phyloP scores from a whole-genome alignment of 1,140 invertebrate genomes.

The Drosophila azteca region DNA sequence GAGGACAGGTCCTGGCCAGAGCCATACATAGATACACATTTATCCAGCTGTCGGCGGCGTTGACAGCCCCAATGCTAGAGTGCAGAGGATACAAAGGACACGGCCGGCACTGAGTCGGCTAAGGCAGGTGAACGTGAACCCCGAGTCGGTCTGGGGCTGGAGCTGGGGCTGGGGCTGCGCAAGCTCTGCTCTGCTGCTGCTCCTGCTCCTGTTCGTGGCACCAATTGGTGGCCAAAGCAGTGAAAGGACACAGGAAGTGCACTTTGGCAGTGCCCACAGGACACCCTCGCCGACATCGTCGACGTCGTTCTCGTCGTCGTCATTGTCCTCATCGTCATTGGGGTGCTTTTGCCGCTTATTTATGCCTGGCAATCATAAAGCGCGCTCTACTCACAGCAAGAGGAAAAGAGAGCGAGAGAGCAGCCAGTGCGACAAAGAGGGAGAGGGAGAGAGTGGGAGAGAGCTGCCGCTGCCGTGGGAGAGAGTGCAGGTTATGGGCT shows the following conservation, averaged over 20 bases:
- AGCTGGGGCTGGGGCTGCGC: conserved; percentile 14
- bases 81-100: conserved; percentile 39
- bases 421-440: neutral
- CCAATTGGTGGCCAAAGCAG: conserved; percentile 63
- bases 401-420: conserved; percentile 8
- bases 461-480: neutral
- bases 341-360: conserved; percentile 78
- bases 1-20: conserved; percentile 14
- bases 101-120: conserved; percentile 29
- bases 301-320: too few species aligned
- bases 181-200: conserved; percentile 5
- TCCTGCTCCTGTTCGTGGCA: conserved; percentile 35
- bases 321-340: conserved; percentile 34
- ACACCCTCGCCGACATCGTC: conserved; percentile 43
- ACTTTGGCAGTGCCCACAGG: conserved; percentile 63
- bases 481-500: conserved; percentile 77
- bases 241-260: conserved; percentile 74
- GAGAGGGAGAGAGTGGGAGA: conserved; percentile 27
- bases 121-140: conserved; percentile 73
- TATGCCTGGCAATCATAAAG: conserved; percentile 81
- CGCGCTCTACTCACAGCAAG: conserved; percentile 40
- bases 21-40: conserved; percentile 67
- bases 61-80: conserved; percentile 59
- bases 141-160: conserved; percentile 21
- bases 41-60: conserved; percentile 75